Conservation (phyloP, 1,140 invertebrate genomes). For the Sycophaga agraensis region DNA sequence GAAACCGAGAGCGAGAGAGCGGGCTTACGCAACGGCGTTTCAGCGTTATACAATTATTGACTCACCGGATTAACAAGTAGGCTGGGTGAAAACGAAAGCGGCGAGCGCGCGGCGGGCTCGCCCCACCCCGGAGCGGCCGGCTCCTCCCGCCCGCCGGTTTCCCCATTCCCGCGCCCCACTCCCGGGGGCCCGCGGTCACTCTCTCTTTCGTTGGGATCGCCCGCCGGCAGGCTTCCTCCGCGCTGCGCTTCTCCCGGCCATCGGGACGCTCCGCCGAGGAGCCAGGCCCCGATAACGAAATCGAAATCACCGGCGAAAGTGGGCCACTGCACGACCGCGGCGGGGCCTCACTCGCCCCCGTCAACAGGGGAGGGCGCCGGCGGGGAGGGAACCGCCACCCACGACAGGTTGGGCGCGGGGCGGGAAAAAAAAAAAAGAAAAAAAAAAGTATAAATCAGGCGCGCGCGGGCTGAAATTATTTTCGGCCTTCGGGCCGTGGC, state of each 20-base stretch:
- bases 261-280: too few relatives aligned
- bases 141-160: neutral
- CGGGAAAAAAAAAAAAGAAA: constrained; percentile 5
- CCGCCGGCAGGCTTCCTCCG: too few relatives aligned
- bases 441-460: neutral
- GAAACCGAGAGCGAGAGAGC: constrained; percentile 43
- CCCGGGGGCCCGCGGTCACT: neutral
- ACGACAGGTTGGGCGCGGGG: neutral
- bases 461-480: constrained; percentile 16
- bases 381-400: too few relatives aligned
- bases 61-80: constrained; percentile 60
- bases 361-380: too few relatives aligned
- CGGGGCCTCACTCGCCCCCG: too few relatives aligned
- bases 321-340: too few relatives aligned
- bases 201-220: constrained; percentile 8
- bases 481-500: constrained; percentile 11
- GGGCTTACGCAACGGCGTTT: constrained; percentile 53
- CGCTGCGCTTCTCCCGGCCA: too few relatives aligned
- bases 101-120: constrained; percentile 36
- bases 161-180: neutral
- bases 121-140: constrained; percentile 17
- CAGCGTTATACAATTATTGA: constrained; percentile 60
- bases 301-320: too few relatives aligned
- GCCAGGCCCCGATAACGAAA: too few relatives aligned
- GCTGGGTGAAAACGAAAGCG: constrained; percentile 58